These are phyloP conservation scores for Electrophaes corylata DNA, from an alignment of 2,888 invertebrate genomes.

Conservation along the genomic window DNA sequence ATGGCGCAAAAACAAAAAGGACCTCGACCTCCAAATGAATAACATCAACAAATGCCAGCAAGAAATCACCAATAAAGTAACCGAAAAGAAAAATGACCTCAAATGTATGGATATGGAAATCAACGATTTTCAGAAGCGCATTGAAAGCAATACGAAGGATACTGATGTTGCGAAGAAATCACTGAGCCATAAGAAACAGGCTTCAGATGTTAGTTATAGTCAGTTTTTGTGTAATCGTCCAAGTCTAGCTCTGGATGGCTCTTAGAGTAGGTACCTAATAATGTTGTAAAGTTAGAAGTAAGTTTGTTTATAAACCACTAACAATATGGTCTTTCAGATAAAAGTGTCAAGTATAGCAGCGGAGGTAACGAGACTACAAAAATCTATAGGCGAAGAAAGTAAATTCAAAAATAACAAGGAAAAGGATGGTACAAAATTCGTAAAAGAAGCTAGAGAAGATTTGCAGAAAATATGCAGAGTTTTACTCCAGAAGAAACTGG, in stretches of 20 bases:
- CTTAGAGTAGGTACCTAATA: too few relatives aligned
- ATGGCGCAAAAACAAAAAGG: conserved; percentile 70
- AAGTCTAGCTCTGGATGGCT: too few relatives aligned
- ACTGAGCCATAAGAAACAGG: conserved; percentile 50
- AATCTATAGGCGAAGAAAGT: conserved; percentile 47
- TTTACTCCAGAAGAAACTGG: conserved; percentile 65
- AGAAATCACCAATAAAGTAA: conserved; percentile 59
- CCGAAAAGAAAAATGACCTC: conserved; percentile 63
- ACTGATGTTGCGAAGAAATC: conserved; percentile 46
- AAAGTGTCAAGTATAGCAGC: conserved; percentile 47
- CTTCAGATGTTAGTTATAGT: conserved; percentile 54
- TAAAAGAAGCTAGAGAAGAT: conserved; percentile 68
- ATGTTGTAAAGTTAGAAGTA: too few relatives aligned
- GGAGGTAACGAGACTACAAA: conserved; percentile 50
- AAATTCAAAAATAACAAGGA: conserved; percentile 57
- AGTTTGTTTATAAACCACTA: background rate
- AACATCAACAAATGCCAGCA: conserved; percentile 53
- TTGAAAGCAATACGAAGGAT: conserved; percentile 57
- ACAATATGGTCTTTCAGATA: conserved; percentile 43
- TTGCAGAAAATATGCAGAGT: conserved; percentile 64
- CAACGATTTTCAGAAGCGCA: conserved; percentile 53
- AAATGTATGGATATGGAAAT: conserved; percentile 63
- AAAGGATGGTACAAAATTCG: conserved; percentile 54
- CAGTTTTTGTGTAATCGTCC: background rate
- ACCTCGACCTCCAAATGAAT: conserved; percentile 61